Evolutionary conservation across 2,888 invertebrate genomes (phyloP).

Genomic region (Oxycera nigricornis): DNA sequence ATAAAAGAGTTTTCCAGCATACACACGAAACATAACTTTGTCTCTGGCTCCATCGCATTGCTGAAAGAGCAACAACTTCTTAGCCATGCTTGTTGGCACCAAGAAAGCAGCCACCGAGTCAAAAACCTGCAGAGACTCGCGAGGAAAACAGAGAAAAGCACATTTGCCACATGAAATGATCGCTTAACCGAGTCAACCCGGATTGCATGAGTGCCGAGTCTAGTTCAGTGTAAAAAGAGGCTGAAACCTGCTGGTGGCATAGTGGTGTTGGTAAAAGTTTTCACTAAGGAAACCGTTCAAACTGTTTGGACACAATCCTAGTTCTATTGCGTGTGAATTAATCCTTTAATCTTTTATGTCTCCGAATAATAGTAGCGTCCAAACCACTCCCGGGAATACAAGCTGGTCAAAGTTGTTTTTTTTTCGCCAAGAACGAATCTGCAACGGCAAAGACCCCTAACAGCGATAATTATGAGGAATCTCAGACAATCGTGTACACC

Average conservation of each 20-base stretch:
- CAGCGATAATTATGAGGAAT: too few relatives aligned
- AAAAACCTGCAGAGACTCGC: background rate
- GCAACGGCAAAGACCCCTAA: too few relatives aligned
- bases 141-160: constrained; percentile 10
- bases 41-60: constrained; percentile 4
- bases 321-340: background rate
- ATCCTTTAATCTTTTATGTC: background rate
- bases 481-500: too few relatives aligned
- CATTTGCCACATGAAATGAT: background rate
- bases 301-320: background rate
- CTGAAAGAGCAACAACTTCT: constrained; percentile 27
- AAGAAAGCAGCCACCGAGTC: constrained; percentile 5
- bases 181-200: background rate
- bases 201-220: background rate
- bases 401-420: background rate
- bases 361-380: background rate
- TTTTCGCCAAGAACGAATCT: too few relatives aligned
- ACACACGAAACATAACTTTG: constrained; percentile 1
- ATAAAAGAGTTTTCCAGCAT: constrained; percentile 24
- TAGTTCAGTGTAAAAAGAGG: constrained; percentile 1
- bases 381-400: background rate
- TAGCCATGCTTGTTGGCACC: background rate
- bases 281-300: constrained; percentile 9
- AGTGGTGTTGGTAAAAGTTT: constrained; percentile 17
- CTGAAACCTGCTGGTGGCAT: background rate